phyloP scores from a whole-genome alignment of 2,797 vertebrate genomes.

The Manis javanica region DNA sequence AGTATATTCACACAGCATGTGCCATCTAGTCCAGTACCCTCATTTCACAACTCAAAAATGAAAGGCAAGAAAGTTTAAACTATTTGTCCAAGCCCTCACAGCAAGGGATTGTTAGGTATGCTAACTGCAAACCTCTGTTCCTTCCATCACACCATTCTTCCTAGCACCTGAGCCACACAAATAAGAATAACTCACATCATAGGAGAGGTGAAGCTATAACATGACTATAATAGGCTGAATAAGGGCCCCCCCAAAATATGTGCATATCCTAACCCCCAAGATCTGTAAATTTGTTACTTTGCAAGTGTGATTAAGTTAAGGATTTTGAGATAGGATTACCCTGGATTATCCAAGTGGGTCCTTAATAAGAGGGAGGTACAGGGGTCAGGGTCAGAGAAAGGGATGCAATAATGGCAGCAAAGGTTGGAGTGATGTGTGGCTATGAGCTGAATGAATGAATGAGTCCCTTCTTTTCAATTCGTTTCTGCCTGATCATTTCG shows the following conservation, averaged over 20 bases:
- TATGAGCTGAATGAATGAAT: not conserved
- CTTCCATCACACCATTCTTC: not conserved
- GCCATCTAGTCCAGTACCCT: not conserved
- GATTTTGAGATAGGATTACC: not conserved
- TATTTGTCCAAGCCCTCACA: not conserved
- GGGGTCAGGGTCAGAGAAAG: not conserved
- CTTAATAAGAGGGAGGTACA: not conserved
- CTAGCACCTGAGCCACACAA: not conserved
- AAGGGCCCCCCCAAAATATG: not conserved
- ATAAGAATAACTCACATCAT: not conserved
- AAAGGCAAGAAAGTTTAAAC: not conserved
- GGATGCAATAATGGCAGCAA: not conserved
- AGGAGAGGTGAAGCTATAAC: not conserved
- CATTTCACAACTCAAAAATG: not conserved
- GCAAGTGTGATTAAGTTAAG: not conserved
- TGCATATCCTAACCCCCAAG: not conserved
- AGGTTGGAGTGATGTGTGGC: not conserved
- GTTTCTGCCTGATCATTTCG: not conserved
- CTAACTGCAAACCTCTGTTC: not conserved
- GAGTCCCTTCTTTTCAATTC: not conserved
- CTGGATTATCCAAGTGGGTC: not conserved
- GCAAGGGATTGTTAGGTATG: not conserved
- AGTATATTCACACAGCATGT: not conserved
- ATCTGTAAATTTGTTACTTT: not conserved
- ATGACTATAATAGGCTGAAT: not conserved